Evolutionary conservation across 2,797 vertebrate species (phyloP), one percentile per base, ranked within the genome.

Genomic region (Phaenicophaeus curvirostris): DNA sequence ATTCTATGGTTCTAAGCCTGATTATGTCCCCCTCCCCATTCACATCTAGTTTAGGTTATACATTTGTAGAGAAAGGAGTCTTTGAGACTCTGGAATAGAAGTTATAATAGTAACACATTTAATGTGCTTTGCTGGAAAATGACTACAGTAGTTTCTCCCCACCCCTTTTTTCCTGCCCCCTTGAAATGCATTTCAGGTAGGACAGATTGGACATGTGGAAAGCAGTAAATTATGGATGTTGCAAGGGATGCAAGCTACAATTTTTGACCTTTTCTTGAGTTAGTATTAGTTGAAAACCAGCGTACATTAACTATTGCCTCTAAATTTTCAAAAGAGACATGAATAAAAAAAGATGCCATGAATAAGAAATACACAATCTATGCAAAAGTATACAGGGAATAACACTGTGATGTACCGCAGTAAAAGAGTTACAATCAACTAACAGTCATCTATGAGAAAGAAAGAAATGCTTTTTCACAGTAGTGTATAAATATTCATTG

Each of bases 101-200:
- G 20, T 51, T 79, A 27, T 53, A 31, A 24, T 69, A 59, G 23
- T 42, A 44, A 54, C 6, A 75, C 24, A 10, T 79, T 73, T 85
- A 41, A 24, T 8, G 3, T 48, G 5, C 24, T 77, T 86, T 72
- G 19, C 33, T 54, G 5, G 4, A 81, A 87, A 84, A 54, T 8
- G 33, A 4, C 13, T 59, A 14, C 4, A 48, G 5, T 5, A 72
- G 9, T 37, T 76, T 39, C 25, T 27, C 59, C 25, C 41, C 7
- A 8, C 6, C 12, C 15, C 4, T 48, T 39, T 41, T 25, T 48
- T 23, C 2, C 2, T 24, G 3, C 4, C 3, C 1, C 7, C 44
- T 85, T 83, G 15, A 39, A 73, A 83, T 46, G 4, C 12, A 68
- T 73, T 76, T 17, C 37, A 71, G 21, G 20, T 9, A 80, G 17